Evolutionary conservation across 2,113 vertebrate species (phyloP).

Genomic region (Tychaedon coryphoeus): DNA sequence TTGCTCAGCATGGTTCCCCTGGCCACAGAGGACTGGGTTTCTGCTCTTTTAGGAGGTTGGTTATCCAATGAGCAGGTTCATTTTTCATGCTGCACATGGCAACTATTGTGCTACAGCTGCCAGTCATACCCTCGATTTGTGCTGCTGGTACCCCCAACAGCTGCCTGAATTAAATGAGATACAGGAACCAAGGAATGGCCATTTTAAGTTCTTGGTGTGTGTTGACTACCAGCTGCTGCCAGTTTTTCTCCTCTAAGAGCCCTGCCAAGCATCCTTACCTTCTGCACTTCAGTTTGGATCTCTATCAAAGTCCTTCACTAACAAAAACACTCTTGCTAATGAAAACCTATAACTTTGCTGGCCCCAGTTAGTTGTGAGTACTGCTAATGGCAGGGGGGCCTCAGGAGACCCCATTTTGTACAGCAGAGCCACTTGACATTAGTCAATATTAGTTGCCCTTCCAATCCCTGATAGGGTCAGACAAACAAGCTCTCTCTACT

Average conservation of each 20-base stretch:
- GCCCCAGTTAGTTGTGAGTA: neutral
- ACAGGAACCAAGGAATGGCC: neutral
- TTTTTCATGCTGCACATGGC: neutral
- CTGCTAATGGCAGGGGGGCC: neutral
- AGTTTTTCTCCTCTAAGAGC: constrained; percentile 2
- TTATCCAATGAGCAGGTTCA: neutral
- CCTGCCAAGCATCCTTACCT: neutral
- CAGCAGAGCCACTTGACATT: constrained; percentile 3
- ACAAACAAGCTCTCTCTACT: neutral
- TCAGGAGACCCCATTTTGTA: neutral
- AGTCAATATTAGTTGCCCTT: neutral
- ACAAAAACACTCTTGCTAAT: neutral
- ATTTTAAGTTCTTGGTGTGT: neutral
- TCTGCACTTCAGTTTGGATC: neutral
- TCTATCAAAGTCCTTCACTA: constrained; percentile 10
- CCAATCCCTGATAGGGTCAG: neutral
- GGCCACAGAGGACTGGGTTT: neutral
- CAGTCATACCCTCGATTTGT: neutral
- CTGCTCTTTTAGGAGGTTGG: neutral
- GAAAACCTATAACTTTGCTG: neutral
- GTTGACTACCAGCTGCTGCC: neutral
- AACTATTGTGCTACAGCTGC: neutral
- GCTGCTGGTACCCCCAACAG: neutral
- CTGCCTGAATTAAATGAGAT: neutral
- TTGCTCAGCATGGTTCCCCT: neutral